Percentiles rank a stretch among this genome's conserved stretches.
These are phyloP conservation scores for Pachyseris speciosa DNA, from an alignment of 64 coral and sea anemone genomes.

Conservation along the genomic window DNA sequence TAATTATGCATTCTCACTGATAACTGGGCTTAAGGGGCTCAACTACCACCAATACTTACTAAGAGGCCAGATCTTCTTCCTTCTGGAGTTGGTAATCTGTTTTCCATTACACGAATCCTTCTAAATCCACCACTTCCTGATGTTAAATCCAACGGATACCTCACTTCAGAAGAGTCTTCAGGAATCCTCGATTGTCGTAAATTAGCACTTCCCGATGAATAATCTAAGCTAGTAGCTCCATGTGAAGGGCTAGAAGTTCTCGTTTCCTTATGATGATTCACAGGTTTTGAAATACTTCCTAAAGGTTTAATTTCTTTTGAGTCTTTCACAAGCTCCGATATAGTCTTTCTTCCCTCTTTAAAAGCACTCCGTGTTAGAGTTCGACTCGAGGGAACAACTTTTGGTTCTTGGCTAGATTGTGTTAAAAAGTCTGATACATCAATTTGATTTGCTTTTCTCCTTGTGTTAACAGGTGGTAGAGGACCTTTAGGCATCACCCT, in stretches of 20 bases:
- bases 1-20: too few relatives aligned
- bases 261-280: conserved; percentile 63
- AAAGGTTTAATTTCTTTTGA: conserved; percentile 96
- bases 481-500: conserved; percentile 53
- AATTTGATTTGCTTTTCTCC: conserved; percentile 86
- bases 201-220: conserved; percentile 79
- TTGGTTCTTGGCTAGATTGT: conserved; percentile 70
- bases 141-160: conserved; percentile 56
- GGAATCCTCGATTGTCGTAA: conserved; percentile 80
- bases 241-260: conserved; percentile 83
- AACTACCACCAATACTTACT: conserved; percentile 54
- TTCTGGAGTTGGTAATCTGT: conserved; percentile 76
- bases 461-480: conserved; percentile 93
- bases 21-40: too few relatives aligned
- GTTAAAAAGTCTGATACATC: conserved; percentile 97
- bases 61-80: conserved; percentile 69
- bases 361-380: conserved; percentile 87
- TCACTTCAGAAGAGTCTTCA: conserved; percentile 72
- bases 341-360: conserved; percentile 79
- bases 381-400: conserved; percentile 70
- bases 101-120: conserved; percentile 68
- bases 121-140: conserved; percentile 82
- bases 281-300: conserved; percentile 88
- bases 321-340: conserved; percentile 92
- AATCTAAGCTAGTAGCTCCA: conserved; percentile 71